Evolutionary conservation across 2,113 vertebrate genomes (phyloP), one percentile per base, ranked within the genome.

Genomic region (Aegithalos caudatus): DNA sequence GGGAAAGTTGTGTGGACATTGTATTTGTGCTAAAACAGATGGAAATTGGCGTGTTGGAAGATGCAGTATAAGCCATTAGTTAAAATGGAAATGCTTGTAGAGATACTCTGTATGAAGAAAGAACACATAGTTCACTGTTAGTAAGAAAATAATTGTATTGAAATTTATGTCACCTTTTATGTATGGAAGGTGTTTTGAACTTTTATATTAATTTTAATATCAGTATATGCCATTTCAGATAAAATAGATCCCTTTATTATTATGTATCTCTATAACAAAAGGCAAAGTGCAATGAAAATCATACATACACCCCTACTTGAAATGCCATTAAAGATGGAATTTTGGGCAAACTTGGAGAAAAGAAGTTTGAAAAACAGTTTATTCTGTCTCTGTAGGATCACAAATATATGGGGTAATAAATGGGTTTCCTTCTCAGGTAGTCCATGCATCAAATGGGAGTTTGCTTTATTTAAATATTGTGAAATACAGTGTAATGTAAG

Each of bases 381-480:
- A 11, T 33, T 72, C 17, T 82, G 16, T 70, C 31, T 73, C 94
- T 47, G 11, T 45, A 50, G 60, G 42, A 25, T 61, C 21, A 57
- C 12, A 72, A 7, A 62, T 48, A 73, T 60, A 62, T 29, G 6
- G 14, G 7, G 11, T 62, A 65, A 60, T 90, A 94, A 62, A 5
- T 33, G 8, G 2, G 1, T 66, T 88, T 88, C 14, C 23, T 83
- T 54, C 33, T 73, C 24, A n/a, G 6, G 31, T 48, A 35, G 3
- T 11, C 19, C 3, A 20, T 74, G 22, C 12, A 38, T 74, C 83
- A 64, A 81, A 64, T 7, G 64, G 10, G 25, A 78, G 22, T 73
- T 94, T 65, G 14, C 2, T 78, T 86, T 62, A 86, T 79, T 92
- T 56, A 85, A 88, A 53, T n/a, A 53, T 40, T 73, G 76, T 91